A percentile compares a stretch with the other conserved stretches of the same genome.
These are phyloP conservation scores for Terrapene triunguis DNA, from an alignment of 2,113 vertebrate species.

Conservation along the genomic window DNA sequence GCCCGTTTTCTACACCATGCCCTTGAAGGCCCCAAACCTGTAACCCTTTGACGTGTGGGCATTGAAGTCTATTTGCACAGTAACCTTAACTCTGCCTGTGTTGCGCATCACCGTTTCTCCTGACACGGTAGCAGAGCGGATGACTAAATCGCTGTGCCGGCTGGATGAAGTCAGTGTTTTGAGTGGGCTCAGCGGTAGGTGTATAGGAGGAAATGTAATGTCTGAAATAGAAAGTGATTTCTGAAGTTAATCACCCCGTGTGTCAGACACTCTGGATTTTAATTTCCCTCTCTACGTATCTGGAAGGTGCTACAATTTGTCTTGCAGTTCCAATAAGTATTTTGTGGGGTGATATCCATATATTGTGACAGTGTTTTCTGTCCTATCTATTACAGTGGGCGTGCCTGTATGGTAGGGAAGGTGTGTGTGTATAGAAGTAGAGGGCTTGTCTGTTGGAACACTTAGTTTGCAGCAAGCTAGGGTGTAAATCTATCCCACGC, in stretches of 20 bases:
- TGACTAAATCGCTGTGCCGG: background rate
- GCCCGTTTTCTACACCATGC: background rate
- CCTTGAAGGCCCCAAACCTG: background rate
- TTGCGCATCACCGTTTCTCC: no score
- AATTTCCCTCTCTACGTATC: background rate
- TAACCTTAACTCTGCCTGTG: background rate
- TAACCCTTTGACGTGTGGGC: background rate
- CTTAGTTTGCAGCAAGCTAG: background rate
- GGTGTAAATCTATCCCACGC: background rate
- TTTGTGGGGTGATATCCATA: background rate
- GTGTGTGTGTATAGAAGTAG: background rate
- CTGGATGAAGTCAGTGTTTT: background rate
- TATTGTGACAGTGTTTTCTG: background rate
- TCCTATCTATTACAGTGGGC: background rate
- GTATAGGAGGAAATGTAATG: background rate
- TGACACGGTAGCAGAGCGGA: background rate
- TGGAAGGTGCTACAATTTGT: background rate
- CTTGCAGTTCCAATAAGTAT: no score
- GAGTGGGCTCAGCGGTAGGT: background rate
- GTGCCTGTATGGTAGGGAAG: background rate
- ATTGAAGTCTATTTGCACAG: background rate
- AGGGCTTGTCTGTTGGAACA: background rate
- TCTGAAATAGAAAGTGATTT: background rate
- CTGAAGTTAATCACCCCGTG: background rate
- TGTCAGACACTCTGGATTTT: background rate